Conservation (phyloP, 2,113 vertebrate genomes). For the Pungitius pungitius region DNA sequence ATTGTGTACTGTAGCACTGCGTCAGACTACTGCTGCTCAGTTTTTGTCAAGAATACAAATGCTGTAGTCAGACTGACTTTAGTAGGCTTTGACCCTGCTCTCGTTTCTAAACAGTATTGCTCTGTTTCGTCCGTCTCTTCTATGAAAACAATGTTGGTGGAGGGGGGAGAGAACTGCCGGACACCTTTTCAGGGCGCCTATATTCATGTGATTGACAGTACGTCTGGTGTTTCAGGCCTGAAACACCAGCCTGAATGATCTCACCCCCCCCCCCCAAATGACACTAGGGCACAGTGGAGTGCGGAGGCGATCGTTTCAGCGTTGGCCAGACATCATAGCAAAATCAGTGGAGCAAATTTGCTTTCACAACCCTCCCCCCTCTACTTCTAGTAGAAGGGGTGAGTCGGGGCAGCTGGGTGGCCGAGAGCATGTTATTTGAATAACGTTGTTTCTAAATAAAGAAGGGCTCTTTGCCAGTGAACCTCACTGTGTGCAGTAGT, state of each 20-base stretch:
- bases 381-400: conserved; percentile 1
- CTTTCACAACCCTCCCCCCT: conserved; percentile 31
- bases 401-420: conserved; percentile 40
- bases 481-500: conserved; percentile 37
- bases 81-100: conserved; percentile 6
- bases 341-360: conserved; percentile 23
- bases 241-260: no score
- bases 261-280: not conserved
- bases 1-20: conserved; percentile 35
- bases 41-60: conserved; percentile 38
- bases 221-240: conserved; percentile 18
- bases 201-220: conserved; percentile 3
- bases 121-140: conserved; percentile 31
- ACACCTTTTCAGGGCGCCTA: conserved; percentile 18
- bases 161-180: not conserved
- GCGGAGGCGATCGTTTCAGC: conserved; percentile 8
- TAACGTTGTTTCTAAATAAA: conserved; percentile 55
- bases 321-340: conserved; percentile 4
- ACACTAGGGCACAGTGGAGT: not conserved
- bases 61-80: conserved; percentile 10
- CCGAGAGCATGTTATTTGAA: conserved; percentile 58
- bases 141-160: conserved; percentile 16
- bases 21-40: conserved; percentile 28
- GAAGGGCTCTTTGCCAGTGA: conserved; percentile 32
- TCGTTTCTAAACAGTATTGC: conserved; percentile 7